These are phyloP conservation scores for Bibio marci DNA, from an alignment of 2,888 invertebrate genomes.

Conservation along the genomic window DNA sequence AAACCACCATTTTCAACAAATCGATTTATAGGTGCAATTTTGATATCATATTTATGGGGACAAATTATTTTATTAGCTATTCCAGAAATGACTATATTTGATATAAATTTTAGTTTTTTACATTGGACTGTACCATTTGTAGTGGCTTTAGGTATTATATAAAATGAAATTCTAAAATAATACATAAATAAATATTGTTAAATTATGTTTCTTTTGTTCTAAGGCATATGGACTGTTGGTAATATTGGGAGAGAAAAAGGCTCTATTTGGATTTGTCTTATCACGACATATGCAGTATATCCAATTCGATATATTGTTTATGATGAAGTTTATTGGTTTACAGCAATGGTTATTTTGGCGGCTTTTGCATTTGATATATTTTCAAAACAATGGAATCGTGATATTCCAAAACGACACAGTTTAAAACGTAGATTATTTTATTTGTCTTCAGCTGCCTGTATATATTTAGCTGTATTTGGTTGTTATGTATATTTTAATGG, in stretches of 20 bases:
- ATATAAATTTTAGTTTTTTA: constrained; percentile 52
- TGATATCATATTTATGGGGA: constrained; percentile 67
- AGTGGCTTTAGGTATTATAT: constrained; percentile 54
- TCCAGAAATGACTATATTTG: constrained; percentile 53
- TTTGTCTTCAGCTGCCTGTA: constrained; percentile 40
- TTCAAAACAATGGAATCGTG: constrained; percentile 62
- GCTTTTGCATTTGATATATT: constrained; percentile 55
- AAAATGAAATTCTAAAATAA: background rate
- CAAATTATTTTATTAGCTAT: constrained; percentile 58
- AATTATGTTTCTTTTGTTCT: constrained; percentile 9
- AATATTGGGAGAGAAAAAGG: constrained; percentile 78
- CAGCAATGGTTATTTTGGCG: constrained; percentile 45
- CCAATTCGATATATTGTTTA: constrained; percentile 53
- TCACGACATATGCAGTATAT: constrained; percentile 48
- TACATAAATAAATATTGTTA: no score
- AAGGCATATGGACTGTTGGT: constrained; percentile 81
- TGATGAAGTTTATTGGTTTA: constrained; percentile 55
- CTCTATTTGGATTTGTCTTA: constrained; percentile 46
- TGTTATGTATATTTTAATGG: constrained; percentile 79
- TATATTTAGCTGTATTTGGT: constrained; percentile 57
- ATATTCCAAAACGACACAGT: constrained; percentile 33
- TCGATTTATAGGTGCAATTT: constrained; percentile 58
- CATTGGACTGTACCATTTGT: constrained; percentile 54
- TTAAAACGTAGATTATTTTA: constrained; percentile 36
- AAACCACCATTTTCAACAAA: constrained; percentile 73